Base-by-base conservation (phyloP, 2,113 vertebrate genomes). In the Aleadryas rufinucha region DNA sequence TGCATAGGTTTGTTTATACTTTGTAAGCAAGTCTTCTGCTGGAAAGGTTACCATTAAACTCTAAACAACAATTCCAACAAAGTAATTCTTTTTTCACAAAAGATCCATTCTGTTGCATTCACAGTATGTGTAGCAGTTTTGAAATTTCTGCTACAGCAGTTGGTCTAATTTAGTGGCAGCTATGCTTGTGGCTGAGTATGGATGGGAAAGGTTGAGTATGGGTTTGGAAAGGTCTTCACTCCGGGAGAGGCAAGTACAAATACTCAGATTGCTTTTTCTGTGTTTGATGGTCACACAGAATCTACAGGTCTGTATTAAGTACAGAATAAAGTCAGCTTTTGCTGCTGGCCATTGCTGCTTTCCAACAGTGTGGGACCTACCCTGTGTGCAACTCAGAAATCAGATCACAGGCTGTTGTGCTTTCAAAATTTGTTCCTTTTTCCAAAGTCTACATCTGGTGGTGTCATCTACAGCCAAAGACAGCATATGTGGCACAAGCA, bases 11-110 rank as follows among this genome's bases (percentile, higher is more conserved):
- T 57, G 15, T 4, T 76, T 37, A 28, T 17, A 23, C 6, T 6
- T 60, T 60, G 28, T 53, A 76, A 84, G 21, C 9, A 74, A 68
- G 13, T 54, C 13, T 93, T 83, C 47, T 33, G 21, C 15, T 41
- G 35, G 49, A 72, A 77, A 13, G 0, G 3, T 26, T 66, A 22
- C 27, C 0, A 0, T 33, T 76, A 37, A 86, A 45, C 7, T 71
- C 13, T 2, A 16, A 80, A 80, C 30, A 74, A 37, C 10, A 47
- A 63, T 72, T 82, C 28, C 53, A 66, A 39, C 27, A 63, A 35
- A 54, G 7, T 27, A 52, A 2, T 26, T 50, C 4, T 45, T 54
- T 74, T 16, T 27, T 12, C 13, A 26, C 4, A 41, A 63, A 86
- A 56, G 12, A 41, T 50, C 19, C 8, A 54, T n/a, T 63, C 22